These are phyloP conservation scores for Labrus mixtus DNA, from an alignment of 2,113 vertebrate genomes.

Conservation along the genomic window DNA sequence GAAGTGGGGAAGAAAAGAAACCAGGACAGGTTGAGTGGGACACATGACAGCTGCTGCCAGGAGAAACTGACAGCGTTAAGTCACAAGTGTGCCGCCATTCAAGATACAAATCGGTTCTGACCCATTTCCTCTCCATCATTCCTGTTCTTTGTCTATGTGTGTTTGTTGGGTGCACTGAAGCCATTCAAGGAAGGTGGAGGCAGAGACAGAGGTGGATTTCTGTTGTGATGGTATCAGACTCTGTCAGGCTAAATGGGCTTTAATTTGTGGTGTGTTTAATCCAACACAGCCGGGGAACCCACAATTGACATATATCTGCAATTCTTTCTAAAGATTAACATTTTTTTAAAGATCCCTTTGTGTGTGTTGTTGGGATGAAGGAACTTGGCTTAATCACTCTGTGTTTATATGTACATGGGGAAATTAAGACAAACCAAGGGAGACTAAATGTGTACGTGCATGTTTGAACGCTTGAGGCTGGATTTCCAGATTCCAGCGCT, in stretches of 20 bases:
- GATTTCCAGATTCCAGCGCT: slow-evolving; percentile 69
- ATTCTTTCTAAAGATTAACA: neutral
- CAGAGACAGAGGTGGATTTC: slow-evolving; percentile 42
- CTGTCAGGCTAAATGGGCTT: slow-evolving; percentile 57
- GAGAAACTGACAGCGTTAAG: slow-evolving; percentile 58
- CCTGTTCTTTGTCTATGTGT: slow-evolving; percentile 47
- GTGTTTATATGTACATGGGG: slow-evolving; percentile 2
- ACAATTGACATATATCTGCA: neutral
- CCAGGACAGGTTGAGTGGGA: slow-evolving; percentile 18
- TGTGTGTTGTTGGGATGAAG: neutral
- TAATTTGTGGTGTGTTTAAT: slow-evolving; percentile 58
- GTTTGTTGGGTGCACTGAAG: slow-evolving; percentile 24
- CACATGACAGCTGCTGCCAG: slow-evolving; percentile 44
- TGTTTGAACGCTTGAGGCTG: slow-evolving; percentile 57
- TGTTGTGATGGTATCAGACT: slow-evolving; percentile 46
- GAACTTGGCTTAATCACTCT: neutral
- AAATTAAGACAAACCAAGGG: slow-evolving; percentile 11
- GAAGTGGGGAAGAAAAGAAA: neutral
- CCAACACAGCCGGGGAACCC: slow-evolving; percentile 26
- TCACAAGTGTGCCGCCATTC: slow-evolving; percentile 45
- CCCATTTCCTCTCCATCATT: slow-evolving; percentile 58
- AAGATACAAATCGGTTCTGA: slow-evolving; percentile 52
- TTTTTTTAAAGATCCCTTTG: slow-evolving; percentile 3
- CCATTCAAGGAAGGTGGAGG: slow-evolving; percentile 26
- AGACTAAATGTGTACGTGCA: slow-evolving; percentile 57